phyloP scores from a whole-genome alignment of 2,797 vertebrate genomes.

The Epinephelus coioides region DNA sequence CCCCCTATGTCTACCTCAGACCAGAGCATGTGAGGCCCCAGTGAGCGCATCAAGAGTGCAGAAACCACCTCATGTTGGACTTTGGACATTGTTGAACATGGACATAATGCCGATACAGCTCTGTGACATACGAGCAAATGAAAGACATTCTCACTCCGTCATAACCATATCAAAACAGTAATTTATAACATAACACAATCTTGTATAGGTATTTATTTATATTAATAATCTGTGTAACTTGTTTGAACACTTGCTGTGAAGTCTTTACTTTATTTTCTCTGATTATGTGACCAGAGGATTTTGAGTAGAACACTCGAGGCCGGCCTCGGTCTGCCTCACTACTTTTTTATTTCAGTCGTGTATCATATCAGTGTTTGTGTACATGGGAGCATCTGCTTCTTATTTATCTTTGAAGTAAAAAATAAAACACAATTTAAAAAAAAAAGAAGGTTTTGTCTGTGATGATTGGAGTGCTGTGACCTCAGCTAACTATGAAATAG shows the following conservation, averaged over 20 bases:
- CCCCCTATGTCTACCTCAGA: constrained; percentile 52
- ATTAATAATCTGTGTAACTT: not conserved
- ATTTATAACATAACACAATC: not conserved
- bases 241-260: constrained; percentile 1
- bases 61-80: not conserved
- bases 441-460: not conserved
- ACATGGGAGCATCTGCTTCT: constrained; percentile 4
- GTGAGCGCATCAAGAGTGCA: not conserved
- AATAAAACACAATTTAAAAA: not conserved
- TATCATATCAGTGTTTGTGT: not conserved
- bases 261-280: not conserved
- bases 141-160: not conserved
- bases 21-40: constrained; percentile 42
- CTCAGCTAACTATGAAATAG: too few species aligned
- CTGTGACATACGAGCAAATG: too few species aligned
- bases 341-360: not conserved
- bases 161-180: not conserved
- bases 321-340: not conserved
- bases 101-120: not conserved
- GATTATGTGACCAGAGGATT: not conserved
- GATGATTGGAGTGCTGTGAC: not conserved
- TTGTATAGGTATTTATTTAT: constrained; percentile 20
- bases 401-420: not conserved
- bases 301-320: not conserved
- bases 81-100: not conserved